Evolutionary conservation across 2,888 invertebrate species (phyloP), one percentile per base, ranked within the genome.

Genomic region (Koerneria pararmatus): DNA sequence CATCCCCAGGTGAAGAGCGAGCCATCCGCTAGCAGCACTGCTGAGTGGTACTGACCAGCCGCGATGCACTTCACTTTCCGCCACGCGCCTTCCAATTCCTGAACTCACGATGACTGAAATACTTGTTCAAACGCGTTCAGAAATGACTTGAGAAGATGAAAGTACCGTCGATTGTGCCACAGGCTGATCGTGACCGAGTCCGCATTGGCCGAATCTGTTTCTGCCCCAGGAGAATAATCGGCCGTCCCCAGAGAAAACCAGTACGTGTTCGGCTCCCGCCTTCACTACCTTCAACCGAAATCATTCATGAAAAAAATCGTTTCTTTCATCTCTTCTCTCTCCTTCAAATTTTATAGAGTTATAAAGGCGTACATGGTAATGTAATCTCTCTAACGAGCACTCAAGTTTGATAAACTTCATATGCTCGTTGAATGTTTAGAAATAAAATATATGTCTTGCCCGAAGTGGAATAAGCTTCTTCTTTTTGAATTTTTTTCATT

Each of bases 171-270:
- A 69, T 48, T 53, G 48, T 11, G 19, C 56, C 41, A 74, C 62
- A 5, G 56, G 61, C 3, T 62, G 32, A 11, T 67, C 57, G 61
- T 78, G 76, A 24, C 80, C 79, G 49, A 71, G 67, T n/a, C 80
- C 80, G 68, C 80, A 80, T 65, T 80, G 80, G 19, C 80, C 80
- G 60, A 64, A 79, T 46, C 73, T 62, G 66, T 80, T 80, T 35
- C 67, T 70, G 1, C 80, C 80, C 73, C 75, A 79, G 6, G 67
- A 66, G 19, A 61, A 53, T 3, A 54, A 19, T n/a, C 71, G 63
- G 46, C 79, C 79, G 32, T 72, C 69, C 2, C 67, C 54, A 3
- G 78, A 74, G 2, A 80, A 68, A 29, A 79, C 68, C 0, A 80
- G 66, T 2, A 76, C 65, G 62, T 80, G 80, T 66, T 80, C 80